Conservation (phyloP, 2,888 invertebrate genomes). For the Lottia scabra region DNA sequence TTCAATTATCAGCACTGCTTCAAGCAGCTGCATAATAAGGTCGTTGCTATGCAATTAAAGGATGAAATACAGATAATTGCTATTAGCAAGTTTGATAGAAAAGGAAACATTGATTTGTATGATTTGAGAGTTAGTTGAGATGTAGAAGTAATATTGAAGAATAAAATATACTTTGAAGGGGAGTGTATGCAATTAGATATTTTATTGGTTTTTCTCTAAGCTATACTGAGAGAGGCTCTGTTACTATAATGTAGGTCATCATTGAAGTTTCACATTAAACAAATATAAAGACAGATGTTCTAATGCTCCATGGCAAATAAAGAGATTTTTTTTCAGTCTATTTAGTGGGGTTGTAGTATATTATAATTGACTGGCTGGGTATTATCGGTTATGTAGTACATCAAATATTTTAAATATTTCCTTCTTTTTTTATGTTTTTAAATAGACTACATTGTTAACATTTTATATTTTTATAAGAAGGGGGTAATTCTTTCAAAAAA, state of each 20-base stretch:
- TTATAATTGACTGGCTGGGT: too few species aligned
- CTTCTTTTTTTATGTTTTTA: too few species aligned
- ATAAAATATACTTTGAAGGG: not conserved
- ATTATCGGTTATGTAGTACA: too few species aligned
- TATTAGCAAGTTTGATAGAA: not conserved
- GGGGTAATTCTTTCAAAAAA: too few species aligned
- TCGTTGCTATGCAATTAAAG: constrained; percentile 4
- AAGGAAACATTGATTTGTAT: not conserved
- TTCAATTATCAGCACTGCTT: constrained; percentile 5
- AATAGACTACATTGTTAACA: too few species aligned
- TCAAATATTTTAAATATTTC: too few species aligned
- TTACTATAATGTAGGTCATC: not conserved
- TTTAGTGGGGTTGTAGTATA: too few species aligned
- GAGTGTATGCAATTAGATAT: not conserved
- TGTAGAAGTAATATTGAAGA: too few species aligned
- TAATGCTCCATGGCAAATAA: not conserved
- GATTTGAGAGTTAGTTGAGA: not conserved
- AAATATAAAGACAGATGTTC: constrained; percentile 3
- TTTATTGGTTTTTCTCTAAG: not conserved
- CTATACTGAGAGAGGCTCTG: too few species aligned
- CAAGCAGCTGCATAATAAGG: constrained; percentile 5
- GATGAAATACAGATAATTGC: not conserved
- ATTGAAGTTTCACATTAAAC: constrained; percentile 2
- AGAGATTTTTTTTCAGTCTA: not conserved
- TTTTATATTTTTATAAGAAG: too few species aligned